Evolutionary conservation across 2,797 vertebrate species (phyloP), one percentile per base, ranked within the genome.

Genomic region (Peromyscus aztecus): DNA sequence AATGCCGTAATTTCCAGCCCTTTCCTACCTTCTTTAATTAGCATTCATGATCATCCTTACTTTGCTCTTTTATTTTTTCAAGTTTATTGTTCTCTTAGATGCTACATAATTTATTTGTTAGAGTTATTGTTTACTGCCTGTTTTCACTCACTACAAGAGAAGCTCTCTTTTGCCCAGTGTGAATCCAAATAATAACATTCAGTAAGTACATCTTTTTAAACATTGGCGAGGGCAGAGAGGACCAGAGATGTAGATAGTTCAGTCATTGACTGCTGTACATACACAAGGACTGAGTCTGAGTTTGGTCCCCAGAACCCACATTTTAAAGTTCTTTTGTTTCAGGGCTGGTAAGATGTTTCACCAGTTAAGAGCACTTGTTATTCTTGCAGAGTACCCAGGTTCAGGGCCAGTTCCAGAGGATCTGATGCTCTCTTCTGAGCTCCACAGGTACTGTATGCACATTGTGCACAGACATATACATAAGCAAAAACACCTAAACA

Each of bases 101-200:
- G n/a, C 40, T 85, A 82, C 85, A 29, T 37, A 71, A 91, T 23
- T 78, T 95, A 83, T 34, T 82, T 91, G 73, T 83, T 85, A 88
- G 69, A 40, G 27, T 52, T 90, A 84, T 80, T 82, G n/a, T 83
- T 95, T 96, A 90, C 34, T 71, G 40, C 65, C 76, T 95, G 19
- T 61, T 37, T 81, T 49, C 19, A n/a, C 55, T 40, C 23, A 80
- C n/a, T 94, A 46, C 9, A 96, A 87, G 4, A 43, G 55, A 94
- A 95, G 21, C 37, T 93, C 63, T 94, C 24, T 94, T 90, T 95
- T 94, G 40, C n/a, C 81, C 76, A 80, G 1, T 89, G 49, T 94
- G 73, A 90, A 85, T 90, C 40, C 55, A 57, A 92, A 37, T 78
- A 95, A 37, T 82, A 94, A 93, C 34, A 76, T 24, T 89, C 43